phyloP scores from a whole-genome alignment of 2,113 vertebrate species.

The Antechinus stuartii region DNA sequence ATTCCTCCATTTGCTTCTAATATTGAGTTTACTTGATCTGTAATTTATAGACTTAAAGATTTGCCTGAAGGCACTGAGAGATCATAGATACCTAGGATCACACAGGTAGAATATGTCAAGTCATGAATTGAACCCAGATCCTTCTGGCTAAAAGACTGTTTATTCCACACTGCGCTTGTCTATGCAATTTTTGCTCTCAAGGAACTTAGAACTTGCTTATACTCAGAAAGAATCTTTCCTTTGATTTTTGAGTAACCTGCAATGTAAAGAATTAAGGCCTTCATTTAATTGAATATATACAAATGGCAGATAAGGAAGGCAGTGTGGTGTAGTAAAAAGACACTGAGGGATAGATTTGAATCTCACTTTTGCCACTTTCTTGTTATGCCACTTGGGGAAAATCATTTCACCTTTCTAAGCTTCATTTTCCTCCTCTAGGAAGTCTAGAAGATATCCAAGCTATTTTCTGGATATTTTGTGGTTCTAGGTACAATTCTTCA shows the following conservation, averaged over 20 bases:
- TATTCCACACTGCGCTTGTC: background rate
- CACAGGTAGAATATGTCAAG: background rate
- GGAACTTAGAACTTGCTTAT: background rate
- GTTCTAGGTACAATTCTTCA: background rate
- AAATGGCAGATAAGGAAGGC: background rate
- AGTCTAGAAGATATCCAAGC: background rate
- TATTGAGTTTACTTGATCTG: background rate
- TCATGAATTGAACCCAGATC: background rate
- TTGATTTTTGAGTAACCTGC: background rate
- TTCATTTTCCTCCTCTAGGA: background rate
- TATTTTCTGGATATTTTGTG: background rate
- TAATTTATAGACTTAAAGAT: background rate
- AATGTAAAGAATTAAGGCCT: background rate
- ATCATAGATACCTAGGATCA: background rate
- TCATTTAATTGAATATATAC: background rate
- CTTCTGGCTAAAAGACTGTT: background rate
- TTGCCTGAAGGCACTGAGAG: background rate
- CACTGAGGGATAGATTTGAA: background rate
- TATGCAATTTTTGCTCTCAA: background rate
- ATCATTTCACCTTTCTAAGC: background rate
- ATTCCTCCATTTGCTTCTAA: background rate
- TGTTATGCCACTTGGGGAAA: background rate
- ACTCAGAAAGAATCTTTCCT: background rate
- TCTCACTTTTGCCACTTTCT: background rate
- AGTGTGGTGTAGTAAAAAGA: background rate